phyloP scores from a whole-genome alignment of 2,888 invertebrate species.

The Chymomyza amoena region DNA sequence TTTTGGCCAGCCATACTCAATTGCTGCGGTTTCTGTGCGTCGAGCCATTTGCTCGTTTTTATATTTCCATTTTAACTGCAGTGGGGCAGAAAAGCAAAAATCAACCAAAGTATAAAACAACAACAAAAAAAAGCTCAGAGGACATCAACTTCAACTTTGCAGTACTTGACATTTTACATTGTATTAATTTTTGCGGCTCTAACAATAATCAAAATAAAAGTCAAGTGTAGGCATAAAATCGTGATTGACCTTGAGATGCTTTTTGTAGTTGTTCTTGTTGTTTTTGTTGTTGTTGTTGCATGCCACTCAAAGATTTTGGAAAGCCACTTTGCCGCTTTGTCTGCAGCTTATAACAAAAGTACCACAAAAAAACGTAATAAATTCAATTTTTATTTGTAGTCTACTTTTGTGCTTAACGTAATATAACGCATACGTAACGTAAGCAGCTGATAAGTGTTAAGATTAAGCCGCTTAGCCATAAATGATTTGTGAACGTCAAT shows the following conservation, averaged over 20 bases:
- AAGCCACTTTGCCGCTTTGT: not conserved
- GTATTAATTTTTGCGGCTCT: not conserved
- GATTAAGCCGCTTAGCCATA: conserved; percentile 47
- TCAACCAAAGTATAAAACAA: not conserved
- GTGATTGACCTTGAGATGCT: conserved; percentile 27
- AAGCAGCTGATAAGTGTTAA: conserved; percentile 31
- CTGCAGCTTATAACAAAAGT: conserved; percentile 3
- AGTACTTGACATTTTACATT: not conserved
- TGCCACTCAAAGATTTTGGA: not conserved
- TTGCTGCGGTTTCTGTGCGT: not conserved
- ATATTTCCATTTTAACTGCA: conserved; percentile 35
- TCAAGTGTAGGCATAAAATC: conserved; percentile 18
- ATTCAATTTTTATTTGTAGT: not conserved
- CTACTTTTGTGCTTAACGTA: conserved; percentile 26
- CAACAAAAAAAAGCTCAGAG: not conserved
- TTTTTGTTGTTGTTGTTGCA: not conserved
- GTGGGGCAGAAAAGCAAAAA: conserved; percentile 19
- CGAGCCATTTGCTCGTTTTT: conserved; percentile 43
- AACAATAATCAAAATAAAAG: conserved; percentile 24
- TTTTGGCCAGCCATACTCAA: not conserved
- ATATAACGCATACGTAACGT: not conserved
- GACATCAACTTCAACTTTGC: not conserved
- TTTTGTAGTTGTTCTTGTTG: not conserved
- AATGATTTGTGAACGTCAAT: conserved; percentile 21
- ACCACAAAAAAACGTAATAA: not conserved